Evolutionary conservation across 2,888 invertebrate genomes (phyloP).

Genomic region (Trichopria drosophilae): DNA sequence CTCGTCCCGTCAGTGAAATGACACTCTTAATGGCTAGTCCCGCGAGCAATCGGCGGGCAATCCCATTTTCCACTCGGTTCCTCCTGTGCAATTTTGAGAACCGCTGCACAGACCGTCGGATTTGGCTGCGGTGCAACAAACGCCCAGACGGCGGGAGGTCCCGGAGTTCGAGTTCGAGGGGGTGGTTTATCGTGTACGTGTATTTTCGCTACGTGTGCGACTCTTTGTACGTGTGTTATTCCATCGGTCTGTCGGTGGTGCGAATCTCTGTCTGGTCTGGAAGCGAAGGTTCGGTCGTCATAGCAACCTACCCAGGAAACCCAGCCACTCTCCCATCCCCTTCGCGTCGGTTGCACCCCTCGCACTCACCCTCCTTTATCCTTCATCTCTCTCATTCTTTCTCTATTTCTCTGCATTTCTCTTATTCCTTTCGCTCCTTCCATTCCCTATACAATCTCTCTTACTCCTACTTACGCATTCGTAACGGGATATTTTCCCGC

Average conservation of each 20-base stretch:
- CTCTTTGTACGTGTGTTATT: conserved; percentile 19
- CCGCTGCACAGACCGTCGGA: conserved; percentile 45
- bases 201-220: conserved; percentile 5
- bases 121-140: conserved; percentile 52
- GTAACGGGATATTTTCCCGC: no score
- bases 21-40: no score
- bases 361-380: not conserved
- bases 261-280: conserved; percentile 53
- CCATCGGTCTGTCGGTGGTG: conserved; percentile 44
- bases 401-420: conserved; percentile 11
- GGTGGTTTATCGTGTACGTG: conserved; percentile 40
- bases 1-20: no score
- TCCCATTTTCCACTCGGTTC: no score
- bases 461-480: no score
- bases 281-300: conserved; percentile 52
- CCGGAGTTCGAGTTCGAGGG: conserved; percentile 34
- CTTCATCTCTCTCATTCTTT: conserved; percentile 1
- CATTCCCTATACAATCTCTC: not conserved
- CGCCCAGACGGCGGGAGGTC: conserved; percentile 51
- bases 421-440: conserved; percentile 19
- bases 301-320: conserved; percentile 58
- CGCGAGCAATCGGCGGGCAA: no score
- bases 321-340: conserved; percentile 45
- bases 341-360: conserved; percentile 3
- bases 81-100: conserved; percentile 44